phyloP scores from a whole-genome alignment of 2,113 vertebrate species.

The Mobula hypostoma region DNA sequence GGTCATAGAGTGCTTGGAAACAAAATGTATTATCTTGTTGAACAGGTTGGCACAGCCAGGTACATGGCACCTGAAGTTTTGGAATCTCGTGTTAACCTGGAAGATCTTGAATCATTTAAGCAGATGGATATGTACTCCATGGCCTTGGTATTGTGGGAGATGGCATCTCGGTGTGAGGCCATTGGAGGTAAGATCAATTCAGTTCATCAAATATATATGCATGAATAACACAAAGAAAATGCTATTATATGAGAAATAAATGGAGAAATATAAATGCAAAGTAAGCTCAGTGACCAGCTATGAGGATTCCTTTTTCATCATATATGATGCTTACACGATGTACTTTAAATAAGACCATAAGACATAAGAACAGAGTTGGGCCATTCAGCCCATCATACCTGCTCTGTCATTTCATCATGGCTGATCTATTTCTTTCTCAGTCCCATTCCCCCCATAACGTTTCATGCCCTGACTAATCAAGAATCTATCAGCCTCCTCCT shows the following conservation, averaged over 20 bases:
- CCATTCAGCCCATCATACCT: no score
- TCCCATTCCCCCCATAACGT: no score
- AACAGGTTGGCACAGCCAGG: slow-evolving; percentile 78
- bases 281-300: neutral
- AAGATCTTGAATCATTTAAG: slow-evolving; percentile 84
- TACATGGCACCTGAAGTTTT: slow-evolving; percentile 88
- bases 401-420: no score
- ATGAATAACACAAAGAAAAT: neutral
- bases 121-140: slow-evolving; percentile 89
- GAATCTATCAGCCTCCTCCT: no score
- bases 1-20: neutral
- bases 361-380: no score
- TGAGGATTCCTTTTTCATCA: neutral
- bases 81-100: slow-evolving; percentile 84
- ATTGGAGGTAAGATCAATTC: slow-evolving; percentile 62
- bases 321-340: neutral
- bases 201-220: neutral
- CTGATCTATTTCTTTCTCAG: no score
- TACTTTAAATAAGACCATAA: neutral
- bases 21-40: slow-evolving; percentile 12
- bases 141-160: slow-evolving; percentile 82
- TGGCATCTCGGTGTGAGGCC: slow-evolving; percentile 73
- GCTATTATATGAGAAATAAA: neutral
- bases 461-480: no score
- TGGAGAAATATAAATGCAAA: neutral